Conservation (phyloP, 2,113 vertebrate genomes). For the Bubo blakistoni region DNA sequence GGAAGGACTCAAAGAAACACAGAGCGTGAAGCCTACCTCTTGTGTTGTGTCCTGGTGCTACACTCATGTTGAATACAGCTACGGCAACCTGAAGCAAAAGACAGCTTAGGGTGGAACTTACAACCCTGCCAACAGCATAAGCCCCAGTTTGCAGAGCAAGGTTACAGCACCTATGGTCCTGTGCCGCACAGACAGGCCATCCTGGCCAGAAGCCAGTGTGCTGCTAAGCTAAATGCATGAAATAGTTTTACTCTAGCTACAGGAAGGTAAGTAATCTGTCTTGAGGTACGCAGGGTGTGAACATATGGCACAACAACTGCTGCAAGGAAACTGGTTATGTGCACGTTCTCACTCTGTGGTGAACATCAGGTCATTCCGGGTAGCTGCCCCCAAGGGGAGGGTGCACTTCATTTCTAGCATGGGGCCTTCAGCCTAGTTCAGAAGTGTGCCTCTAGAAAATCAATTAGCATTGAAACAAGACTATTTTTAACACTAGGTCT, state of each 20-base stretch:
- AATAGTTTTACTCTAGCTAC: neutral
- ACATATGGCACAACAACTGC: neutral
- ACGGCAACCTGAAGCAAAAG: neutral
- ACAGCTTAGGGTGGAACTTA: neutral
- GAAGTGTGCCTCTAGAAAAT: neutral
- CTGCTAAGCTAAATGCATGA: neutral
- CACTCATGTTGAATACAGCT: accelerated
- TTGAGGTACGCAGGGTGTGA: neutral
- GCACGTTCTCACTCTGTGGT: neutral
- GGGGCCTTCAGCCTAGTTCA: neutral
- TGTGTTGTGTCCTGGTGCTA: neutral
- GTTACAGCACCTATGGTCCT: neutral
- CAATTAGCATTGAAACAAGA: neutral
- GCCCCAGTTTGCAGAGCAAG: neutral
- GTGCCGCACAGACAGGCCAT: neutral
- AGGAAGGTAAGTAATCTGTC: neutral
- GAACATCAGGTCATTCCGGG: accelerated
- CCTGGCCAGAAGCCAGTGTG: neutral
- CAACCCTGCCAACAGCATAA: neutral
- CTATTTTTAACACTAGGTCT: neutral
- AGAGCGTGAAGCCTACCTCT: neutral
- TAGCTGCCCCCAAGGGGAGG: neutral
- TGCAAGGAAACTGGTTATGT: neutral
- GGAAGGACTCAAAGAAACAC: neutral
- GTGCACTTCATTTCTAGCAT: neutral